Evolutionary conservation across 1,140 invertebrate genomes (phyloP), one percentile per base, ranked within the genome.

Genomic region (Odontomachus brunneus): DNA sequence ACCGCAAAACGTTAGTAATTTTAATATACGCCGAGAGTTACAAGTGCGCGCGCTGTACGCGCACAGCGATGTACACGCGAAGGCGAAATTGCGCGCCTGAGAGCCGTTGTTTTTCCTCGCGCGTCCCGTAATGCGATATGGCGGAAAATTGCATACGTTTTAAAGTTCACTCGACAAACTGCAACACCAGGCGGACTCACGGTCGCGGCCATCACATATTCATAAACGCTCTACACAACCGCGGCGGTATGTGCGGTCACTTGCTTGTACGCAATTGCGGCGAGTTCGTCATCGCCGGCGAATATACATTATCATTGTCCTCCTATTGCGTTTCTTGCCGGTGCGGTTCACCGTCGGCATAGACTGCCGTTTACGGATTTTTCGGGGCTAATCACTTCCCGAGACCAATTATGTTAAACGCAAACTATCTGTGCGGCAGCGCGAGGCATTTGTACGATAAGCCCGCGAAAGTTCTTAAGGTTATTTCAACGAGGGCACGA

Each of bases 121-220:
- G 75, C 22, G 38, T 48, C 65, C 65, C 53, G 53, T 80, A 80
- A 80, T 80, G 66, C 65, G 75, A 80, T 80, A 80, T 80, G 75
- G 66, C 65, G 75, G 75, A 71, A 80, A 80, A 80, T 80, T 80
- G 65, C 75, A 80, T 80, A 80, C 75, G 75, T 80, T 80, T 80
- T 80, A 80, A 80, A 80, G 75, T 80, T 80, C 51, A 67, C 75
- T 80, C 75, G 53, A 80, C 75, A 71, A 80, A 80, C 75, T 80
- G 75, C 75, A 71, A 80, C 75, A 80, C 75, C 65, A 48, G 51
- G 49, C 65, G 51, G 48, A 44, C 75, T 51, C 51, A 71, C 38
- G 65, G 75, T 80, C 51, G 51, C 65, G 15, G 51, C 65, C 65
- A 80, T 80, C 65, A 80, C 51, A 80, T 80, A 80, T 80, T 80